Evolutionary conservation across 2,113 vertebrate genomes (phyloP).

Genomic region (Sinosuthora webbiana): DNA sequence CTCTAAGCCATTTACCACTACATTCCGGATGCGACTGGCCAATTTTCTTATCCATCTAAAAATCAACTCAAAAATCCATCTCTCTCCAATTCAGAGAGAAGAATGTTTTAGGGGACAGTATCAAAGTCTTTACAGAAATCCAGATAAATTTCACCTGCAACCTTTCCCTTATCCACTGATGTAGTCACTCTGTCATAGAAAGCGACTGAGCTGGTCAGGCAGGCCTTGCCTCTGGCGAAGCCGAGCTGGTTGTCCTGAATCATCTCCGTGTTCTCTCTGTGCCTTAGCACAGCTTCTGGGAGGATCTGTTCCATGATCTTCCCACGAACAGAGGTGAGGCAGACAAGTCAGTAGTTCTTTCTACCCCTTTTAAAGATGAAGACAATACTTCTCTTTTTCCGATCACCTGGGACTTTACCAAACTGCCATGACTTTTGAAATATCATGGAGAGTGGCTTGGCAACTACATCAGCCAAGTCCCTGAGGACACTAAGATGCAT

Average conservation of each 20-base stretch:
- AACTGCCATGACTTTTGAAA: not conserved
- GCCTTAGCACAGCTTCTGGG: not conserved
- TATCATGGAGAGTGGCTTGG: not conserved
- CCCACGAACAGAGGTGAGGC: not conserved
- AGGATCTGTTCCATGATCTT: not conserved
- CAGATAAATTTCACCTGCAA: not conserved
- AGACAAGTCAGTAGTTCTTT: not conserved
- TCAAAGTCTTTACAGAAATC: not conserved
- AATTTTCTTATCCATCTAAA: not conserved
- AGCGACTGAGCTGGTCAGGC: not conserved
- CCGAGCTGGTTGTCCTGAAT: not conserved
- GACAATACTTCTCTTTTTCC: not conserved
- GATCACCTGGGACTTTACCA: not conserved
- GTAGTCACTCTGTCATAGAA: not conserved
- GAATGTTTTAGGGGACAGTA: too few relatives aligned
- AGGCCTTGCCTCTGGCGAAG: not conserved
- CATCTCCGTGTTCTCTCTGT: not conserved
- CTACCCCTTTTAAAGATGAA: not conserved
- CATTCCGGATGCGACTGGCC: not conserved
- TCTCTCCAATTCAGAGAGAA: not conserved
- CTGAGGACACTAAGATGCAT: not conserved
- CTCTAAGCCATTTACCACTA: not conserved
- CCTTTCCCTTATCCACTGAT: not conserved
- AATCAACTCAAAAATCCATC: not conserved
- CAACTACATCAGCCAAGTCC: not conserved